Evolutionary conservation across 2,888 invertebrate species (phyloP), one percentile per base, ranked within the genome.

Genomic region (Lomographa bimaculata): DNA sequence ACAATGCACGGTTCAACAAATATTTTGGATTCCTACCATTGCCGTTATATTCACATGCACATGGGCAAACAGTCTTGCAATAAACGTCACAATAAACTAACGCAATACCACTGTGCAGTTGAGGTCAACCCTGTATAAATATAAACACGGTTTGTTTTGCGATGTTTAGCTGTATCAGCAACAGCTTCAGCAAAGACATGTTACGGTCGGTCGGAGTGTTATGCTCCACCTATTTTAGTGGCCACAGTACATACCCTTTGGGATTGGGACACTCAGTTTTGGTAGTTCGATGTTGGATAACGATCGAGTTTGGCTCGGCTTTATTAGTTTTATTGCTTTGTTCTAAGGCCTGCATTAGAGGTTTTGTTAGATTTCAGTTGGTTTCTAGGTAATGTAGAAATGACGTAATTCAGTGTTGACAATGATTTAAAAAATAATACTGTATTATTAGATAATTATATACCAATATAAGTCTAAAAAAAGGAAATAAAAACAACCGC

Each of bases 141-240:
- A 0, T 21, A 0, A 6, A n/a, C 60, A 63, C 45, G 50, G 60
- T 38, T 44, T 9, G 43, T 16, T 54, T 44, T 63, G 18, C 21
- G 5, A 5, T 40, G 38, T 37, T 5, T 24, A 26, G 14, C 29
- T 29, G 23, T 27, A 25, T 10, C 11, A 29, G 21, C 23, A 29
- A 38, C 30, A 29, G 32, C 38, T 45, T 43, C 25, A 28, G 38
- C 43, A 36, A 57, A 58, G 65, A 67, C 58, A 54, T 60, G 64
- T 63, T 65, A 74, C 57, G 78, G 64, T 54, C 60, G 60, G 64
- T 54, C 63, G 64, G 61, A 59, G 58, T 64, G 72, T 61, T 64
- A 70, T 67, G 78, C 68, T 71, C 72, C 63, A 76, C 65, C 66
- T 57, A 72, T 61, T 79, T 76, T 67, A 73, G 70, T 72, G 64